These are phyloP conservation scores for Helicoverpa zea DNA, from an alignment of 1,140 invertebrate species.

Conservation along the genomic window DNA sequence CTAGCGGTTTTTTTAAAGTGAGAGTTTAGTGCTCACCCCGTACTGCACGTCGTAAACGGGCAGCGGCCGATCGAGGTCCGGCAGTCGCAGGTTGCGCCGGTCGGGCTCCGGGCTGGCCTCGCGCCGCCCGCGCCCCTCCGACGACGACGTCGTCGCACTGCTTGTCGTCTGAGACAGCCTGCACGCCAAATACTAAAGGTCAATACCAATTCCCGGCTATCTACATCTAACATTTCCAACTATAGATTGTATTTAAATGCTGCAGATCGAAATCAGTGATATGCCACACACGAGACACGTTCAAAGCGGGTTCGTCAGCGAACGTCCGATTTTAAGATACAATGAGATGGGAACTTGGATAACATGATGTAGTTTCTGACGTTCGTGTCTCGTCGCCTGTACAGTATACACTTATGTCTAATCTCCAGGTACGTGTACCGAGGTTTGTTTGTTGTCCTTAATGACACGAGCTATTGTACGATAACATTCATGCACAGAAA, in stretches of 20 bases:
- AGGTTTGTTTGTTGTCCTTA: slow-evolving; percentile 40
- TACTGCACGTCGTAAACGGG: slow-evolving; percentile 87
- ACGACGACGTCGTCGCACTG: slow-evolving; percentile 85
- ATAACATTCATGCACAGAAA: slow-evolving; percentile 39
- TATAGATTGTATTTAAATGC: slow-evolving; percentile 14
- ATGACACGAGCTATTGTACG: slow-evolving; percentile 43
- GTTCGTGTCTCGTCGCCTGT: slow-evolving; percentile 20
- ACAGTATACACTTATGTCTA: slow-evolving; percentile 11
- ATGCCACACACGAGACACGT: slow-evolving; percentile 1
- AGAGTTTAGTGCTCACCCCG: slow-evolving; percentile 78
- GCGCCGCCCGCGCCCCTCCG: slow-evolving; percentile 79
- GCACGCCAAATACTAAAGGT: slow-evolving; percentile 50
- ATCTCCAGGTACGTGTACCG: slow-evolving; percentile 37
- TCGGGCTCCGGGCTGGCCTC: slow-evolving; percentile 76
- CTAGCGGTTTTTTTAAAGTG: no score
- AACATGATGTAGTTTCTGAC: slow-evolving; percentile 32
- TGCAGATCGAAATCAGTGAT: slow-evolving; percentile 20
- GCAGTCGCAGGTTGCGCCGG: slow-evolving; percentile 71
- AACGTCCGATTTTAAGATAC: slow-evolving; percentile 38
- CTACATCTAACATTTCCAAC: slow-evolving; percentile 8
- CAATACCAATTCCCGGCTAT: background rate
- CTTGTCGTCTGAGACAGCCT: slow-evolving; percentile 88
- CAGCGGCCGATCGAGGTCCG: slow-evolving; percentile 80
- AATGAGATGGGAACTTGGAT: slow-evolving; percentile 29
- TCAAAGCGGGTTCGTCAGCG: slow-evolving; percentile 17